Base-by-base conservation (phyloP, 1,140 invertebrate species). In the Heliconius melpomene region DNA sequence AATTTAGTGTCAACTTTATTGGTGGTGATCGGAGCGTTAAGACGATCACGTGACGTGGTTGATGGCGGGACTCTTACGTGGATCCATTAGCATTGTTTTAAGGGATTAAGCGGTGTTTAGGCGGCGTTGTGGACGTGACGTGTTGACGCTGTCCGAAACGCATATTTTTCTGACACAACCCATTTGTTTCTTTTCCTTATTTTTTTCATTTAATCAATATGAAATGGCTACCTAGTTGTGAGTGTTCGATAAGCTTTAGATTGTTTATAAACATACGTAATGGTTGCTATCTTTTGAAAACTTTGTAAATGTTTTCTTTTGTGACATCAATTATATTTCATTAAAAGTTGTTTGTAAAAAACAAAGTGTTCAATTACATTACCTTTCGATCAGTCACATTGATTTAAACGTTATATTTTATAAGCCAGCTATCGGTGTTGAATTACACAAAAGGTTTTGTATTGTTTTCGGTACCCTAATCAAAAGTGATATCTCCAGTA, bases 1-100 rank as follows among this genome's bases (percentile, higher is more conserved):
- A 92, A 93, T 92, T 91, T 93, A 90, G 91, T 93, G 93, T 94
- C 93, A 93, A 93, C 86, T 93, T 91, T 92, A 92, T 91, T 94
- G 89, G 88, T 91, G 90, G 88, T 85, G 88, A 92, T 85, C 86
- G 88, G 86, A 88, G 93, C 92, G 90, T 94, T 92, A 93, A 92
- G 91, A 80, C 87, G 89, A 89, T 88, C 87, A 86, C 84, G 83
- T 93, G 93, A 94, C 93, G 93, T 91, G 92, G 90, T 85, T 88
- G 87, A 82, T 83, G 91, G 91, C 85, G 81, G 60, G 84, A 87
- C 90, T 91, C 90, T 85, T 83, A 88, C 90, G 86, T 89, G 89
- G 86, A 89, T 92, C 93, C 93, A 94, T 94, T 94, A 94, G 93
- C 92, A 94, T 94, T 93, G 93, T 94, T 94, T 94, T 90, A 93